Evolutionary conservation across 1,140 invertebrate species (phyloP), one percentile per base, ranked within the genome.

Genomic region (Brachionus rubens): DNA sequence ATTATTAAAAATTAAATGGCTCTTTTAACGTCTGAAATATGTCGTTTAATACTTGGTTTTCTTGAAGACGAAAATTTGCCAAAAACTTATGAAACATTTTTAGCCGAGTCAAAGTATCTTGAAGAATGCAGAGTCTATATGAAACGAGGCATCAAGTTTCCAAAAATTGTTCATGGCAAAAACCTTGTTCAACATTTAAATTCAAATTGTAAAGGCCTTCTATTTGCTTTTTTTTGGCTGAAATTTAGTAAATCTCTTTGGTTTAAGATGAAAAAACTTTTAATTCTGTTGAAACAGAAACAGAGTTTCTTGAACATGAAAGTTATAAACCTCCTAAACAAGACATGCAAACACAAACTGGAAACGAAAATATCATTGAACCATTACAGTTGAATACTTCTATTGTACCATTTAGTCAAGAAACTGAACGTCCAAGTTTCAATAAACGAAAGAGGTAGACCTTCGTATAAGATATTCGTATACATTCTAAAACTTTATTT

Each of bases 21-120:
- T 43, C 19, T 65, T 14, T 28, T 65, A 65, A 24, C 59, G 21
- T 65, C 59, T 43, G 59, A 65, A 65, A 65, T 65, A 65, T 65
- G 40, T 41, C 59, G 59, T 41, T 43, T 65, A 65, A 65, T 65
- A 43, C 40, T 65, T 7, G 59, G 68, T 19, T 72, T 72, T 50
- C 28, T 72, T 5, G 68, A 72, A 36, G 68, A 72, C 5, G 68
- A 72, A 41, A 47, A 72, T 33, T 40, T 72, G 21, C 19, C 10
- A n/a, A 50, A 72, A 72, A 72, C 68, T 26, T 72, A 72, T 21
- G 16, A 72, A 14, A 50, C 46, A 9, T 54, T 72, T 48, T 26
- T 72, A 24, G 5, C 6, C 14, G 68, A 72, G 33, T 48, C 28
- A 24, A 54, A 72, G 41, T 72, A 50, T 28, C 41, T 72, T 10